phyloP scores from a whole-genome alignment of 2,113 vertebrate genomes.

The Pionites leucogaster region DNA sequence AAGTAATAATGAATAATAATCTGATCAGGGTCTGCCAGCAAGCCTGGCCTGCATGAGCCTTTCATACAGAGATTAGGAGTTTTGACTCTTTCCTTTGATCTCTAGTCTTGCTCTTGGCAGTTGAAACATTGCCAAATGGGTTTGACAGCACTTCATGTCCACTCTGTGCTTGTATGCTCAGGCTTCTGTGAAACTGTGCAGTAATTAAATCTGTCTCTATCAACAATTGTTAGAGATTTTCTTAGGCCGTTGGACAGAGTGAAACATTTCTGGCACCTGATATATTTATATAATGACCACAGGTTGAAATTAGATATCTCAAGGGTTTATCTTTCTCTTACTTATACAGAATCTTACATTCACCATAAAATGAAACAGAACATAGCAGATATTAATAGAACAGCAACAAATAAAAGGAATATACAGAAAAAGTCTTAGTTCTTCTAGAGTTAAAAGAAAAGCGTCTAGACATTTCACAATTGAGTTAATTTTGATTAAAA shows the following conservation, averaged over 20 bases:
- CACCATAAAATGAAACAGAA: not conserved
- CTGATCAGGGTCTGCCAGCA: not conserved
- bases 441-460: not conserved
- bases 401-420: not conserved
- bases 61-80: slow-evolving; percentile 6
- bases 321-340: not conserved
- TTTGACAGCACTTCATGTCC: slow-evolving; percentile 25
- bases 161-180: not conserved
- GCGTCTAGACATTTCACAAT: not conserved
- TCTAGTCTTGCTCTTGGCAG: not conserved
- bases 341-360: not conserved
- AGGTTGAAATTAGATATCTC: not conserved
- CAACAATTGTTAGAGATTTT: not conserved
- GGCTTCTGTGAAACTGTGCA: not conserved
- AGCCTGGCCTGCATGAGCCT: not conserved
- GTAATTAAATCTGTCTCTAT: slow-evolving; percentile 10
- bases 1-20: not conserved
- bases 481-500: not conserved
- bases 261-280: not conserved
- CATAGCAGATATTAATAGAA: not conserved
- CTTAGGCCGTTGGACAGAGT: not conserved
- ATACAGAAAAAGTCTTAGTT: not conserved
- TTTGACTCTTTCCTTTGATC: slow-evolving; percentile 45
- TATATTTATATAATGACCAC: not conserved
- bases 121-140: slow-evolving; percentile 12